Evolutionary conservation across 2,113 vertebrate genomes (phyloP), one percentile per base, ranked within the genome.

Genomic region (Tapirus terrestris): DNA sequence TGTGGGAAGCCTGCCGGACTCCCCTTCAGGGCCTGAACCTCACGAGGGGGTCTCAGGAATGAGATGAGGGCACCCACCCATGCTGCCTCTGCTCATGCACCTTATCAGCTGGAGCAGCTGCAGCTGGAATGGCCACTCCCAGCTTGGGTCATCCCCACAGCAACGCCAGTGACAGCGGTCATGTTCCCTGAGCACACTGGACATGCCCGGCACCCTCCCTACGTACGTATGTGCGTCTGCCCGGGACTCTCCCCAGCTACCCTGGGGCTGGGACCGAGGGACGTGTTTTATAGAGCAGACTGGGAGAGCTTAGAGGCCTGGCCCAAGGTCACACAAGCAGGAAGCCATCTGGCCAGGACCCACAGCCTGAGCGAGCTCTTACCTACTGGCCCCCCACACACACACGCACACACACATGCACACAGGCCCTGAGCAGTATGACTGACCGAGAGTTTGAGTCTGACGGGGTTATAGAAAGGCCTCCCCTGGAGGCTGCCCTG

Each of bases 171-270:
- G 6, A 43, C 67, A 27, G 68, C 14, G 6, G 25, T 12, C 45
- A 4, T 0, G 1, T 45, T 43, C 56, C 77, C 58, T 18, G 67
- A 73, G 65, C 18, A 43, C 56, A 10, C 0, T 1, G 9, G 79
- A 10, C 8, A 1, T 1, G 45, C 31, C 10, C 0, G 48, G 48
- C 3, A 3, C 56, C 63, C 33, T 23, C 5, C 0, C 0, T 2
- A 2, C 21, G 0, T 1, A 3, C 21, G 0, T 2, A 2, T 13
- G 0, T 0, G 2, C 16, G 0, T 31, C 29, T 6, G 2, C 23
- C 4, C 65, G 20, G 20, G 4, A 60, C 31, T 20, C 39, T n/a
- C 91, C n/a, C n/a, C 67, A 25, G 1, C 48, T 29, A 5, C 79
- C 70, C 68, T 3, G 8, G 13, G 17, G 79, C 27, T 9, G 4